phyloP scores from a whole-genome alignment of 2,113 vertebrate genomes.

The Ploceus nigricollis region DNA sequence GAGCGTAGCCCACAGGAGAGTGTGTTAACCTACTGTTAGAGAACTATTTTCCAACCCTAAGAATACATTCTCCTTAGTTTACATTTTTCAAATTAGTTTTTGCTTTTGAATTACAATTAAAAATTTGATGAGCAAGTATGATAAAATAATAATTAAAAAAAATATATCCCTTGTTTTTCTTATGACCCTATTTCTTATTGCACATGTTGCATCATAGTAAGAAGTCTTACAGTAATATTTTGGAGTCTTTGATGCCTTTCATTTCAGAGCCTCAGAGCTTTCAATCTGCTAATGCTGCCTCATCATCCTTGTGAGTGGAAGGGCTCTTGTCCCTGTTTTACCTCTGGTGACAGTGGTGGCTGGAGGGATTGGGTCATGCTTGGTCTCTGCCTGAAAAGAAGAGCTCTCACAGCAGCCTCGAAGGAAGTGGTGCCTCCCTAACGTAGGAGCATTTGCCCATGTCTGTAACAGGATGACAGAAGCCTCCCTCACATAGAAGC shows the following conservation, averaged over 20 bases:
- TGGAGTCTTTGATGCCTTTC: background rate
- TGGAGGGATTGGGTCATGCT: background rate
- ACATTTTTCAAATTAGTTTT: background rate
- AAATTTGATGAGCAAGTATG: background rate
- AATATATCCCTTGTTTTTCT: background rate
- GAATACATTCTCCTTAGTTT: background rate
- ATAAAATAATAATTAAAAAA: background rate
- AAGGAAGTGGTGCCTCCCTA: background rate
- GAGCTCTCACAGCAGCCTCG: accelerated
- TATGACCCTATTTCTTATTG: background rate
- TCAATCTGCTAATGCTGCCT: background rate
- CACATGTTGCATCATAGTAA: background rate
- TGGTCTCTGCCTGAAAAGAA: background rate
- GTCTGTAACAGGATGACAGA: background rate
- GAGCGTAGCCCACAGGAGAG: background rate
- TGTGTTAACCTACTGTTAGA: too few species aligned
- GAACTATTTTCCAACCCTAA: background rate
- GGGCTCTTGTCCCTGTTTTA: background rate
- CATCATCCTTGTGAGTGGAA: background rate
- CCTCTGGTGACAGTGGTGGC: background rate
- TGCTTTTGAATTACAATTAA: background rate
- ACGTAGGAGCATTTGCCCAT: accelerated
- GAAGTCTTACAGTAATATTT: background rate
- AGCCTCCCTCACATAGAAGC: background rate
- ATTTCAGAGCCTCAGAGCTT: background rate